Base-by-base conservation (phyloP, 2,113 vertebrate species). In the Scopus umbretta region DNA sequence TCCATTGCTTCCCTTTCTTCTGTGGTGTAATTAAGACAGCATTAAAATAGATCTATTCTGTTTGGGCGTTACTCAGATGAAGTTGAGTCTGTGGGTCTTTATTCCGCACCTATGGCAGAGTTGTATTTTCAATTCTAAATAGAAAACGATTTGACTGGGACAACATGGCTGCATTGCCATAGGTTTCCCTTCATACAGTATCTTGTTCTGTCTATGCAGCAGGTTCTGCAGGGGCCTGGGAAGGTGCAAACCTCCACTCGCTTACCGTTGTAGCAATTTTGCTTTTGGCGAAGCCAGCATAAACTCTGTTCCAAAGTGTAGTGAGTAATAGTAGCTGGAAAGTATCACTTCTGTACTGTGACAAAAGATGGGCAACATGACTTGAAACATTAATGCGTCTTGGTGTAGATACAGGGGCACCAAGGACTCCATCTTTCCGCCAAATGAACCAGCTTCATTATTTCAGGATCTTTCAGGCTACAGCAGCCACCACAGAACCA, bases 161-260 rank as follows among this genome's bases (percentile, higher is more conserved):
- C 11, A 30, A 30, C 29, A 38, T 58, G 42, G 13, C 10, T 81
- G 7, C 72, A 27, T 75, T 0, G 0, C 47, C 22, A 6, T 16
- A 26, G 18, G 6, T 66, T 92, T 92, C 17, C 13, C 23, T 71
- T 94, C 3, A 0, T 53, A 26, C 21, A 5, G 2, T 43, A 6
- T 55, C 47, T 56, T 80, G 11, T 56, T 90, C 43, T 75, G 0
- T 75, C 29, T 78, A 0, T 67, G 38, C 32, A 88, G 36, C 38
- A 63, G 45, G 21, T 86, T 90, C 74, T 82, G 21, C 34, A 73
- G 53, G 20, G 34, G 6, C 45, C 45, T 91, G 81, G 30, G 25
- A 89, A 43, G 79, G 50, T 19, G 21, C 7, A 32, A 49, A 65
- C 13, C 42, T 65, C 16, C 8, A 16, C 13, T 82, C 19, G 82